Evolutionary conservation across 2,797 vertebrate species (phyloP).

Genomic region (Sebastes iracundus): DNA sequence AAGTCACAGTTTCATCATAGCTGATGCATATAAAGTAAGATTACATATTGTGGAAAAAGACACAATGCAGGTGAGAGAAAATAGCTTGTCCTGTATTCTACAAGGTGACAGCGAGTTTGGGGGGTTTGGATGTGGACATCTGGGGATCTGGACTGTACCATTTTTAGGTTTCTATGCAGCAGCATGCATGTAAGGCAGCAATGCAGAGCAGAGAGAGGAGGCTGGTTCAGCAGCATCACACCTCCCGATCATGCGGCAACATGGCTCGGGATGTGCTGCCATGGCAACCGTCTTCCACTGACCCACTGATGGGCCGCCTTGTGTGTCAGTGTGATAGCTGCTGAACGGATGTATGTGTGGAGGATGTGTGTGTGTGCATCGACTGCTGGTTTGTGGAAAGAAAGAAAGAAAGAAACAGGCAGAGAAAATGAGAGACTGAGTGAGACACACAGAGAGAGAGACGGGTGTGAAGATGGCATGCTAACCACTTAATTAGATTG

Average conservation of each 20-base stretch:
- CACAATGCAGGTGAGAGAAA: background rate
- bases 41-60: background rate
- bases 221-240: constrained; percentile 74
- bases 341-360: constrained; percentile 49
- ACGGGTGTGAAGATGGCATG: constrained; percentile 20
- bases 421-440: background rate
- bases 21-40: background rate
- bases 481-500: constrained; percentile 34
- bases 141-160: background rate
- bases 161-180: constrained; percentile 15
- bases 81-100: background rate
- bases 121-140: background rate
- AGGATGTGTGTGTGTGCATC: constrained; percentile 9
- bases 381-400: constrained; percentile 11
- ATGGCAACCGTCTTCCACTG: constrained; percentile 84
- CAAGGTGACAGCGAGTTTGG: background rate
- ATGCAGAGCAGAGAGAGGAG: constrained; percentile 52
- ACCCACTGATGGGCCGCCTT: constrained; percentile 76
- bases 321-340: constrained; percentile 75
- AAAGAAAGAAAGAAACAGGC: background rate
- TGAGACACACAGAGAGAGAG: background rate
- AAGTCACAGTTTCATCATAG: background rate
- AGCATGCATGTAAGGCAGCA: constrained; percentile 35
- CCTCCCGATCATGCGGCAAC: constrained; percentile 80
- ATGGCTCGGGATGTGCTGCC: constrained; percentile 82